Conservation (phyloP, 2,888 invertebrate genomes). For the Gari tellinella region DNA sequence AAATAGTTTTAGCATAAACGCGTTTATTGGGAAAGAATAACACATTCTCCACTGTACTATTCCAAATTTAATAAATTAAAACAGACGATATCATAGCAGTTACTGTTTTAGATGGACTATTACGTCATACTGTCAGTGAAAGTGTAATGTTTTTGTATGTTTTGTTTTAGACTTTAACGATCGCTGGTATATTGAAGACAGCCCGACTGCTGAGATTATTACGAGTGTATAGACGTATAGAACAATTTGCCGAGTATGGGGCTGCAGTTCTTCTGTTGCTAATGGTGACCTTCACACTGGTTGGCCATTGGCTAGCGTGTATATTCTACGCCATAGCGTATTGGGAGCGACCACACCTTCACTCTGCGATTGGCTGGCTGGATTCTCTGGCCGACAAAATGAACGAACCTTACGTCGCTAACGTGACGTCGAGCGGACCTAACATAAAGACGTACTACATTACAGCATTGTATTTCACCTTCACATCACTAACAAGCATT, state of each 20-base stretch:
- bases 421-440: conserved; percentile 82
- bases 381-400: conserved; percentile 79
- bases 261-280: conserved; percentile 83
- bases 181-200: conserved; percentile 83
- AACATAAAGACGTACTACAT: conserved; percentile 83
- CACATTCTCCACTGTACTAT: too few relatives aligned
- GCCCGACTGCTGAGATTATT: conserved; percentile 82
- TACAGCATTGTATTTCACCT: conserved; percentile 84
- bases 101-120: too few relatives aligned
- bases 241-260: conserved; percentile 84
- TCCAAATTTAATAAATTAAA: too few relatives aligned
- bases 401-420: conserved; percentile 76
- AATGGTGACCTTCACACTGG: conserved; percentile 83
- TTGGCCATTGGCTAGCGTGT: conserved; percentile 84
- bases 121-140: neutral
- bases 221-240: conserved; percentile 82
- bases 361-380: conserved; percentile 76
- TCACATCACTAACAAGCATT: conserved; percentile 84
- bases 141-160: neutral
- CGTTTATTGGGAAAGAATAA: too few relatives aligned
- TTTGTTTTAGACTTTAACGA: conserved; percentile 80
- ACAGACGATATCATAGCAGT: too few relatives aligned
- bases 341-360: conserved; percentile 79
- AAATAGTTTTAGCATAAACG: too few relatives aligned
- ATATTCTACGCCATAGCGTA: conserved; percentile 84